These are phyloP conservation scores for Octopus bimaculoides DNA, from an alignment of 1,140 invertebrate genomes.

Conservation along the genomic window DNA sequence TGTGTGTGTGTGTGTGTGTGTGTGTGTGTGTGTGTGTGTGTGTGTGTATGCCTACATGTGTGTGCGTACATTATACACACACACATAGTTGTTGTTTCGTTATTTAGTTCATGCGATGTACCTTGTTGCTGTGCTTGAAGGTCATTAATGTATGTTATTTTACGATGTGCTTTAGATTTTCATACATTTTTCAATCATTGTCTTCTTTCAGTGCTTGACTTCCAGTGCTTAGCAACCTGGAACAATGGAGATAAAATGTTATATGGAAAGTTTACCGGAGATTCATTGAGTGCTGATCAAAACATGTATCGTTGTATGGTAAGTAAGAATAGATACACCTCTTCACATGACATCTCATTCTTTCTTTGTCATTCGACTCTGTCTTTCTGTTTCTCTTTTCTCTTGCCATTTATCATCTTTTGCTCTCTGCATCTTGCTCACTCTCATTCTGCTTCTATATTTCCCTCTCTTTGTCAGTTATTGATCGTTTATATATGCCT, in stretches of 20 bases:
- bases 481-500: too few species aligned
- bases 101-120: too few species aligned
- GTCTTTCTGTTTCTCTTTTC: neutral
- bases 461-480: too few species aligned
- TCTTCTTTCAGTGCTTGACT: constrained; percentile 37
- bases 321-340: constrained; percentile 25
- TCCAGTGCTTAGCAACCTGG: constrained; percentile 54
- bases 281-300: constrained; percentile 23
- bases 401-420: too few species aligned
- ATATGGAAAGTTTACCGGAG: constrained; percentile 42
- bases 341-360: neutral
- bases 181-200: neutral
- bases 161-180: neutral
- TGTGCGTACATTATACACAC: neutral
- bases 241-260: constrained; percentile 42
- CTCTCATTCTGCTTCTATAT: too few species aligned
- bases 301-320: constrained; percentile 52
- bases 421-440: too few species aligned
- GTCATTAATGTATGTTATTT: too few species aligned
- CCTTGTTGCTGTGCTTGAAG: too few species aligned
- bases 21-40: neutral
- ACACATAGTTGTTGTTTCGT: too few species aligned
- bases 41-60: neutral
- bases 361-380: neutral
- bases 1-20: neutral